phyloP scores from a whole-genome alignment of 2,888 invertebrate species.

The Dorcus parallelipipedus region DNA sequence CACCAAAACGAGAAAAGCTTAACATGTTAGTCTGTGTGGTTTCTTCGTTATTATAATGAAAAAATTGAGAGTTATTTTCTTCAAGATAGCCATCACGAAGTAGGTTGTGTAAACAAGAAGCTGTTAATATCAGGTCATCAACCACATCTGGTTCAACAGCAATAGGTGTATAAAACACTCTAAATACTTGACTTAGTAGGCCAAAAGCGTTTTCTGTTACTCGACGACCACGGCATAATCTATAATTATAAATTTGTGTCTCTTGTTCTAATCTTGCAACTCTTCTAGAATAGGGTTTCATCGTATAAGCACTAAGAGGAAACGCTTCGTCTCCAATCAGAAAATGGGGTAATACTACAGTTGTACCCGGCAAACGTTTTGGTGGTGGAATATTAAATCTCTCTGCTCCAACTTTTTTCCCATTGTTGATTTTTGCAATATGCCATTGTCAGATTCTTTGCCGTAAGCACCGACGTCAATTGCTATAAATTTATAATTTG shows the following conservation, averaged over 20 bases:
- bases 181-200: conserved; percentile 9
- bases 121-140: conserved; percentile 4
- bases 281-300: conserved; percentile 6
- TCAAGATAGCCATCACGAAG: conserved; percentile 6
- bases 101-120: conserved; percentile 6
- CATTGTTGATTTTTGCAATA: conserved; percentile 5
- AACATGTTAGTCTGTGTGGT: too few species aligned
- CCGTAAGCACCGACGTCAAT: conserved; percentile 6
- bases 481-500: too few species aligned
- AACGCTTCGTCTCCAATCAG: conserved; percentile 6
- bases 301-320: neutral
- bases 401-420: conserved; percentile 4
- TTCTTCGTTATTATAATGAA: conserved; percentile 2
- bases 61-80: conserved; percentile 5
- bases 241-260: conserved; percentile 6
- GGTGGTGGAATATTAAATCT: conserved; percentile 3
- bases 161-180: conserved; percentile 12
- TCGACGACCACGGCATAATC: conserved; percentile 8
- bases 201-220: neutral
- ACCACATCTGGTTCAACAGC: conserved; percentile 2
- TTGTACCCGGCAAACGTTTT: conserved; percentile 3
- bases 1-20: too few species aligned
- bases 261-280: conserved; percentile 5
- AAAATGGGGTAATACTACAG: neutral
- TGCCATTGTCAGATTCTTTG: conserved; percentile 6